Conservation (phyloP, 2,888 invertebrate species). For the Lordiphosa andalusiaca region DNA sequence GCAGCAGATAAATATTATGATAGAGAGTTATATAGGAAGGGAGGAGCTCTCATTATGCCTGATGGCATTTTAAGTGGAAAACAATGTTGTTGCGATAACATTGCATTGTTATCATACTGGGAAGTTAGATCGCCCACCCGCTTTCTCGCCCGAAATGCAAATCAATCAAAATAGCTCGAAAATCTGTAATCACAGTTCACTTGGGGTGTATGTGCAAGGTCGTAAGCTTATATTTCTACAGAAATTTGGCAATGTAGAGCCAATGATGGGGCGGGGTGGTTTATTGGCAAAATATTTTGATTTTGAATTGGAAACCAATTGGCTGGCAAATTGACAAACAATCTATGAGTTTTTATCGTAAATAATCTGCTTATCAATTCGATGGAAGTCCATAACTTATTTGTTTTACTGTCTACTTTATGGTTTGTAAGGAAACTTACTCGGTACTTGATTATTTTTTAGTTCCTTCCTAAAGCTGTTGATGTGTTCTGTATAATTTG, state of each 20-base stretch:
- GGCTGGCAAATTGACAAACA: background rate
- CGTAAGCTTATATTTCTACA: background rate
- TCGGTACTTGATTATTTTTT: too few species aligned
- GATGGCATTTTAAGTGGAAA: conserved; percentile 57
- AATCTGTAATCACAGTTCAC: conserved; percentile 12
- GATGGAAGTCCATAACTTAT: too few species aligned
- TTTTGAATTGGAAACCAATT: background rate
- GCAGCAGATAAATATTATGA: conserved; percentile 2
- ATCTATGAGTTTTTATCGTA: too few species aligned
- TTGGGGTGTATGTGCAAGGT: conserved; percentile 2
- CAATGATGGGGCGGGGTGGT: too few species aligned
- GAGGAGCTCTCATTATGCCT: conserved; percentile 11
- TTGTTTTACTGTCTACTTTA: too few species aligned
- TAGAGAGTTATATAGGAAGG: background rate
- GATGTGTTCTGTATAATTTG: too few species aligned
- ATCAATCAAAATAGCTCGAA: conserved; percentile 28
- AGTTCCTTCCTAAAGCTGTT: too few species aligned
- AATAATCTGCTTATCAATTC: too few species aligned
- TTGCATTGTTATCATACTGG: conserved; percentile 20
- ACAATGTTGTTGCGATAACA: conserved; percentile 48
- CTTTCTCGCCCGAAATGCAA: conserved; percentile 3
- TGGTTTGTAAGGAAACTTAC: too few species aligned
- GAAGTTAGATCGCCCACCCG: background rate
- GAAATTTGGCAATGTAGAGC: background rate
- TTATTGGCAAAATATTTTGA: background rate